These are phyloP conservation scores for Papilio gigon DNA, from an alignment of 2,888 invertebrate genomes.

Conservation along the genomic window DNA sequence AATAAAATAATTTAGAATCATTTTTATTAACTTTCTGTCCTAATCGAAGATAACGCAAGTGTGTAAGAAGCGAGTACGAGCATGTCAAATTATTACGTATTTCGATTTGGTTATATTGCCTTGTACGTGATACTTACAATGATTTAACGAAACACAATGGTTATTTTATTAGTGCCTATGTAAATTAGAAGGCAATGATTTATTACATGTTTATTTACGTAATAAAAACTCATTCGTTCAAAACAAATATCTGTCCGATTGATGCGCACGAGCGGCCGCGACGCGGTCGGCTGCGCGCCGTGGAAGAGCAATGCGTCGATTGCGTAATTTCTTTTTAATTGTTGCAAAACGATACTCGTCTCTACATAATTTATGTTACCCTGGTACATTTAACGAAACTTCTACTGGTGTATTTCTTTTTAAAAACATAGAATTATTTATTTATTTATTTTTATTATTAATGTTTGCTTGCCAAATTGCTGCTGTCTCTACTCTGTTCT, in stretches of 20 bases:
- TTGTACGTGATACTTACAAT: no score
- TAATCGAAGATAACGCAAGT: no score
- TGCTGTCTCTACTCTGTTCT: no score
- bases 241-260: slow-evolving; percentile 44
- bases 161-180: neutral
- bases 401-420: neutral
- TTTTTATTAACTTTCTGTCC: no score
- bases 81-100: no score
- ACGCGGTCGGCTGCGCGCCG: slow-evolving; percentile 27
- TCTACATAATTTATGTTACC: slow-evolving; percentile 14
- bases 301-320: slow-evolving; percentile 32
- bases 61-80: no score
- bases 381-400: slow-evolving; percentile 21
- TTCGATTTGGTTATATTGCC: no score
- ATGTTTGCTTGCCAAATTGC: no score
- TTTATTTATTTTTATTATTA: no score
- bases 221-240: slow-evolving; percentile 23
- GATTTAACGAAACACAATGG: neutral
- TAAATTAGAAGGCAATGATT: slow-evolving; percentile 3
- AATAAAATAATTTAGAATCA: no score
- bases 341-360: slow-evolving; percentile 15
- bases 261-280: slow-evolving; percentile 45
- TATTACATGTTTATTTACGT: slow-evolving; percentile 23
- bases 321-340: slow-evolving; percentile 23
- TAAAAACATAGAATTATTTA: no score